Base-by-base conservation (phyloP, 2,888 invertebrate genomes). In the Macrophya annulata region DNA sequence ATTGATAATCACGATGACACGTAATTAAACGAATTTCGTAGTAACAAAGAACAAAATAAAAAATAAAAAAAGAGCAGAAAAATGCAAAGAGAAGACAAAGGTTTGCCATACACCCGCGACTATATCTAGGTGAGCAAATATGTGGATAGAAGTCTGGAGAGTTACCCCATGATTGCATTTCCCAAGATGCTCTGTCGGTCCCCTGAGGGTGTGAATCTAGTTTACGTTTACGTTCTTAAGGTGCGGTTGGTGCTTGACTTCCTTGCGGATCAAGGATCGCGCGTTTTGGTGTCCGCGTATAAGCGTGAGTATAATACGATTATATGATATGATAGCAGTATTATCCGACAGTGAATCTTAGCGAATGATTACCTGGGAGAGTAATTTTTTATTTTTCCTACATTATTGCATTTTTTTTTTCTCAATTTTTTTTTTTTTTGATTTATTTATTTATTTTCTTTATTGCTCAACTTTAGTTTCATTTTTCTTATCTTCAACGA, bases 121-220 rank as follows among this genome's bases (percentile, higher is more conserved):
- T 45, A 6, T 45, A 43, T 45, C n/a, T 21, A 74, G n/a, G 45
- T 74, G 45, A 37, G 37, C 68, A 68, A 45, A 74, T 74, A 68
- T 68, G 68, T 68, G 68, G 21, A 17, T 37, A 0, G 17, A 37
- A 31, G 68, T 68, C 68, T 68, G 68, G 68, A 37, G 43, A 37
- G 43, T n/a, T 74, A n/a, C 10, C n/a, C 74, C 74, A 74, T 45
- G 74, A 74, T 74, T 74, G 43, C 43, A 74, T 74, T 74, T 74
- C 74, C 74, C 74, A 45, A 74, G 74, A 45, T 21, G 12, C 45
- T 74, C 74, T 21, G 25, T 62, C 25, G 68, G 37, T 17, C 17
- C 68, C 68, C 25, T 9, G 74, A 37, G 74, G 45, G 74, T 74
- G 74, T 25, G 74, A 74, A 74, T 74, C 74, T 74, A 74, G 74